Evolutionary conservation across 2,888 invertebrate species (phyloP), one percentile per base, ranked within the genome.

Genomic region (Ectemnius continuus): DNA sequence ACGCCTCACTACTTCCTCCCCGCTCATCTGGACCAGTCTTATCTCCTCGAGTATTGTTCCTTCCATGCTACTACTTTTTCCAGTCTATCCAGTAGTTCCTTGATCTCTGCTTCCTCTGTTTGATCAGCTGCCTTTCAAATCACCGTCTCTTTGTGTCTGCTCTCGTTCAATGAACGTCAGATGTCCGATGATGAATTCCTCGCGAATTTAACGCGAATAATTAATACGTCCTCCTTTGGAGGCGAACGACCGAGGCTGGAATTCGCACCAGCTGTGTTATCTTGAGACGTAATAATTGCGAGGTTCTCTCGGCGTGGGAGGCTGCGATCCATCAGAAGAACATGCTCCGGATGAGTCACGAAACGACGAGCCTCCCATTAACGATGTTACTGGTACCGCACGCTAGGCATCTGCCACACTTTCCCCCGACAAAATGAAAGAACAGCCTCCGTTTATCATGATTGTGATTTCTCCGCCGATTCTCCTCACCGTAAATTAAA

Each of bases 341-440:
- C 56, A 46, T 61, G 14, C 52, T 2, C 23, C 13, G 58, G 70
- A 61, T 80, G 75, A 75, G 57, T 80, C 74, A 78, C 70, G 18
- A 69, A 18, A 61, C 67, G 64, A 59, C 69, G 68, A 69, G 67
- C 61, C 69, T 77, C 66, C 73, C 73, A 67, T 73, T 69, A 69
- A 61, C 65, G 64, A 70, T 68, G 74, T 73, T 60, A 56, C 48
- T 69, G 57, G 65, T 52, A 23, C 23, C 23, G 23, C 23, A 23
- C 62, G 59, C 62, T 60, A 16, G 5, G 5, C n/a, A 18, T 13
- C 16, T 26, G 46, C 57, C 18, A 14, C 75, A 61, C 69, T 74
- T 71, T 74, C 63, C 46, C 52, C 63, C 65, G 56, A 66, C 56
- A 16, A 70, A 69, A 69, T 59, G 14, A 52, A 36, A 56, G 56